These are phyloP conservation scores for Bucco capensis DNA, from an alignment of 2,113 vertebrate genomes.

Conservation along the genomic window DNA sequence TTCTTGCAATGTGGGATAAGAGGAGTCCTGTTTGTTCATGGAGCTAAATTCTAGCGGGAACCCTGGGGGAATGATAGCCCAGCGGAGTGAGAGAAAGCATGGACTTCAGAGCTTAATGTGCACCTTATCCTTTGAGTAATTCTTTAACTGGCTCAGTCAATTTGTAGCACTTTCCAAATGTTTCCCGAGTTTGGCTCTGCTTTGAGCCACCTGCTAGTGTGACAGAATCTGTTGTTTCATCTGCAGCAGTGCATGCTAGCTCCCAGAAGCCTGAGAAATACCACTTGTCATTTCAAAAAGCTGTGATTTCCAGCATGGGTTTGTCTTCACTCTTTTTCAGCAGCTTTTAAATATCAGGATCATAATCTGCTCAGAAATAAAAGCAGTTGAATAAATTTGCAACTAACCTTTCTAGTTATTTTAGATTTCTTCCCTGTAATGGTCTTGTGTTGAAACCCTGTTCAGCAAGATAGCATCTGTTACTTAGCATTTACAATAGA, in stretches of 20 bases:
- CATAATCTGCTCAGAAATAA: not conserved
- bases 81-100: accelerated
- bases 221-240: not conserved
- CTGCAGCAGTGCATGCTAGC: not conserved
- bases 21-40: not conserved
- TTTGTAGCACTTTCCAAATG: not conserved
- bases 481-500: not conserved
- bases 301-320: not conserved
- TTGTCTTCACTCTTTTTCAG: not conserved
- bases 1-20: not conserved
- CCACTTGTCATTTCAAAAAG: not conserved
- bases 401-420: not conserved
- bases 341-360: not conserved
- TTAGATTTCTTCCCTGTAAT: not conserved
- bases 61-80: not conserved
- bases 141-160: not conserved
- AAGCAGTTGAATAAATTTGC: not conserved
- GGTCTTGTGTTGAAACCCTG: not conserved
- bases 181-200: not conserved
- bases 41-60: not conserved
- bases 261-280: constrained; percentile 5
- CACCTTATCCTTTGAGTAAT: not conserved
- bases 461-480: not conserved
- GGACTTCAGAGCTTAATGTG: not conserved
- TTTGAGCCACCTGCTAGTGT: not conserved